Evolutionary conservation across 2,113 vertebrate species (phyloP), one percentile per base, ranked within the genome.

Genomic region (Odontesthes bonariensis): DNA sequence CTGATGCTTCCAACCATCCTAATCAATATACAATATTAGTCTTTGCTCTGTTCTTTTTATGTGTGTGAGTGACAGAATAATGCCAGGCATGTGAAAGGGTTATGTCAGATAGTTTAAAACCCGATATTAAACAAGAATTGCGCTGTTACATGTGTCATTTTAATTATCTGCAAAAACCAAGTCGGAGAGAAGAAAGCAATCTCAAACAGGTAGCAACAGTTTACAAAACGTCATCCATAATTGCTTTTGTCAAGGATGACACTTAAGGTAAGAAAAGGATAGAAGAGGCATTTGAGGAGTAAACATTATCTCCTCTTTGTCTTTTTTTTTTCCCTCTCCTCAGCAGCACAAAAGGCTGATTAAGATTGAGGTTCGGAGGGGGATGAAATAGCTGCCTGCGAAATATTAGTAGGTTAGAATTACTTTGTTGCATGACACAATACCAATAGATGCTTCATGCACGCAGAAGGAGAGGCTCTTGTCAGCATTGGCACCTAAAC

Each of bases 141-240:
- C 32, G 91, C 89, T 92, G 93, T 95, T 96, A 95, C 93, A 95
- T 95, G 94, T 96, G 96, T 96, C 96, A 97, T 92, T 90, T 94
- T 97, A 95, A 97, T 97, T 96, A 96, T 96, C 94, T 87, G 92
- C 91, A 92, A 89, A 93, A 93, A 94, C 94, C 95, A 93, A 96
- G 93, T 94, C 79, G 89, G 91, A 93, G 90, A 88, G 82, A 60
- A 55, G 44, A 93, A 89, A 90, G 81, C 91, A 49, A 49, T 49
- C 46, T 49, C 46, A 87, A 94, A 90, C 94, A 96, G 94, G 95
- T 97, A 95, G 68, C 81, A 91, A 72, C 85, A 91, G 86, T 89
- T 90, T 77, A 73, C 22, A 90, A 92, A 94, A 92, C 94, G 91
- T 91, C 91, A 92, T 87, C 10, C 77, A 70, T 93, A 84, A 93